phyloP scores from a whole-genome alignment of 2,888 invertebrate genomes.

The Apodemia zela region DNA sequence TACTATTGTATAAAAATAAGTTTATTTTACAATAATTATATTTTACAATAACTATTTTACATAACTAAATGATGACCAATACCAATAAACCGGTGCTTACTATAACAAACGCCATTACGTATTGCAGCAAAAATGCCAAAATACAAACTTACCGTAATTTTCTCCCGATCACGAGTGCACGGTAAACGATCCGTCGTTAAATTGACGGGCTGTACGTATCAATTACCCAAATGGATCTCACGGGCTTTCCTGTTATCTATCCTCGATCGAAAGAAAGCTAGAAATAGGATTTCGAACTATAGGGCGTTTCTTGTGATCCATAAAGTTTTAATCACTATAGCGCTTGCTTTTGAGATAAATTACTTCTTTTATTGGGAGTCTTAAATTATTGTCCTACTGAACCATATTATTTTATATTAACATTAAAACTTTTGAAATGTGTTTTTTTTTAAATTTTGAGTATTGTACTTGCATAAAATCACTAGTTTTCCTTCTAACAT shows the following conservation, averaged over 20 bases:
- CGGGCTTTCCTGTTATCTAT: slow-evolving; percentile 34
- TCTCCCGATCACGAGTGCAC: slow-evolving; percentile 31
- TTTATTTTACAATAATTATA: too few relatives aligned
- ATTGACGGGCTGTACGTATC: slow-evolving; percentile 58
- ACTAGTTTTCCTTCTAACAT: too few relatives aligned
- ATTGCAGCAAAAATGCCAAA: slow-evolving; percentile 7
- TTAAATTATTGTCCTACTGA: not conserved
- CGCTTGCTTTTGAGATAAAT: slow-evolving; percentile 2
- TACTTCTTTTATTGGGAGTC: not conserved
- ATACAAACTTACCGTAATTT: slow-evolving; percentile 22
- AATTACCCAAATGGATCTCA: slow-evolving; percentile 59
- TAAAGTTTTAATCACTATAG: slow-evolving; percentile 16
- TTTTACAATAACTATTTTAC: too few relatives aligned
- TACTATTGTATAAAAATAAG: too few relatives aligned
- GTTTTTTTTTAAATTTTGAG: too few relatives aligned
- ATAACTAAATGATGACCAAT: not conserved
- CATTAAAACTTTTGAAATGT: too few relatives aligned
- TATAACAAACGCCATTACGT: slow-evolving; percentile 3
- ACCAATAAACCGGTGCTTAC: not conserved
- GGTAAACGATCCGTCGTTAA: slow-evolving; percentile 42
- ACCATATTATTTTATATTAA: too few relatives aligned
- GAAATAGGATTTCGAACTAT: slow-evolving; percentile 22
- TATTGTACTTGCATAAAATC: too few relatives aligned
- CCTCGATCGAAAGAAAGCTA: slow-evolving; percentile 31
- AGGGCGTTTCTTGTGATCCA: slow-evolving; percentile 12